phyloP scores from a whole-genome alignment of 2,797 vertebrate genomes.

The Melanotaenia nigrans region DNA sequence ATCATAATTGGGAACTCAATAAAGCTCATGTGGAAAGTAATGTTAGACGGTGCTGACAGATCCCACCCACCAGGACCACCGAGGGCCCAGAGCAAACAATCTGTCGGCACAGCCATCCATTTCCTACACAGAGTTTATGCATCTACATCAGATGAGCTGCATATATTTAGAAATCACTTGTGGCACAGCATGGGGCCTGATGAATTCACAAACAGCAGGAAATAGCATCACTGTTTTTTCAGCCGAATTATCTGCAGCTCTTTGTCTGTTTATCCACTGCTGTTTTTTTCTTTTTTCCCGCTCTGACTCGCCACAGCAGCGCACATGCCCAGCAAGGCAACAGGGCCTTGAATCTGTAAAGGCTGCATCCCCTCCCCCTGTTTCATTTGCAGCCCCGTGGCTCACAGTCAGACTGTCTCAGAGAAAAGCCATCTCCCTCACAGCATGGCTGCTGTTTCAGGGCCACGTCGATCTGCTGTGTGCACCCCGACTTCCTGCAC shows the following conservation, averaged over 20 bases:
- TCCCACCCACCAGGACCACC: constrained; percentile 61
- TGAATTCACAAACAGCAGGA: constrained; percentile 75
- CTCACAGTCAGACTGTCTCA: constrained; percentile 76
- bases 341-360: constrained; percentile 67
- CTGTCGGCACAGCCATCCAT: constrained; percentile 71
- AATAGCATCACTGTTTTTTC: constrained; percentile 57
- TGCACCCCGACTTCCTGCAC: constrained; percentile 68
- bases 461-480: constrained; percentile 68
- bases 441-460: constrained; percentile 80
- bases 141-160: constrained; percentile 72
- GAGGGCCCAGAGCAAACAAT: constrained; percentile 70
- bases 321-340: constrained; percentile 67
- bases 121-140: constrained; percentile 65
- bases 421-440: constrained; percentile 86
- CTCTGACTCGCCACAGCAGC: constrained; percentile 54
- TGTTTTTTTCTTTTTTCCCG: constrained; percentile 10
- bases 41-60: constrained; percentile 49
- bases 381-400: constrained; percentile 77
- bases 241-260: constrained; percentile 70
- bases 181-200: constrained; percentile 65
- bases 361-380: constrained; percentile 63
- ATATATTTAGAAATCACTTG: constrained; percentile 75
- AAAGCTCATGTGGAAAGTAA: constrained; percentile 70
- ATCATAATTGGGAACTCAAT: constrained; percentile 76
- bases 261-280: constrained; percentile 74